A percentile compares a stretch with the other conserved stretches of the same genome.
These are phyloP conservation scores for Mobula birostris DNA, from an alignment of 2,113 vertebrate species.

Conservation along the genomic window DNA sequence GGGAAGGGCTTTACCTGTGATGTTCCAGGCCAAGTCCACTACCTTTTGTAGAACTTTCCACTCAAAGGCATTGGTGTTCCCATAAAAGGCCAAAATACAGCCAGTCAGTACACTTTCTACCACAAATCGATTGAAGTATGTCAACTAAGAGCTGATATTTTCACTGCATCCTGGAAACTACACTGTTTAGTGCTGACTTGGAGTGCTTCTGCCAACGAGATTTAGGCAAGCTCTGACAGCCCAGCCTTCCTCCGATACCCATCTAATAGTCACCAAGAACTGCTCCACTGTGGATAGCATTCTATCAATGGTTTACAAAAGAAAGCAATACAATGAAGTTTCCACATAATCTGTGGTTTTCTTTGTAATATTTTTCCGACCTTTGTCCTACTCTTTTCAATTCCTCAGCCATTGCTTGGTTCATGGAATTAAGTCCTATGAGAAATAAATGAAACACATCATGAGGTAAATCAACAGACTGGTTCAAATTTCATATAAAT, in stretches of 20 bases:
- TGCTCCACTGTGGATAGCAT: background rate
- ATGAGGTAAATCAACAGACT: background rate
- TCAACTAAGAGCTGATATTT: background rate
- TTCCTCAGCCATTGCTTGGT: background rate
- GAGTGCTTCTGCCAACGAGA: background rate
- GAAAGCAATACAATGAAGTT: background rate
- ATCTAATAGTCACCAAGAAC: background rate
- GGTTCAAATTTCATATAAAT: background rate
- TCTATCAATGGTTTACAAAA: background rate
- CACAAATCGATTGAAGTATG: too few species aligned
- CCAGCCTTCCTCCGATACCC: background rate
- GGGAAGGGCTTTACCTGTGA: too few species aligned
- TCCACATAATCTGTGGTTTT: background rate
- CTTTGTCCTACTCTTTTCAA: too few species aligned
- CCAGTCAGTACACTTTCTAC: too few species aligned
- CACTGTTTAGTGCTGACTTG: background rate
- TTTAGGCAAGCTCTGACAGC: background rate
- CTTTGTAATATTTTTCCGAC: background rate
- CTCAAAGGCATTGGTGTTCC: too few species aligned
- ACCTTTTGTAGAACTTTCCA: too few species aligned
- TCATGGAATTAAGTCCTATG: background rate
- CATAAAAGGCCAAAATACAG: too few species aligned
- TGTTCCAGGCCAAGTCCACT: too few species aligned
- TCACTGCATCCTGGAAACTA: background rate
- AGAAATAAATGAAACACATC: background rate